Conservation (phyloP, 2,797 vertebrate species). For the Catostomus latipinnis region DNA sequence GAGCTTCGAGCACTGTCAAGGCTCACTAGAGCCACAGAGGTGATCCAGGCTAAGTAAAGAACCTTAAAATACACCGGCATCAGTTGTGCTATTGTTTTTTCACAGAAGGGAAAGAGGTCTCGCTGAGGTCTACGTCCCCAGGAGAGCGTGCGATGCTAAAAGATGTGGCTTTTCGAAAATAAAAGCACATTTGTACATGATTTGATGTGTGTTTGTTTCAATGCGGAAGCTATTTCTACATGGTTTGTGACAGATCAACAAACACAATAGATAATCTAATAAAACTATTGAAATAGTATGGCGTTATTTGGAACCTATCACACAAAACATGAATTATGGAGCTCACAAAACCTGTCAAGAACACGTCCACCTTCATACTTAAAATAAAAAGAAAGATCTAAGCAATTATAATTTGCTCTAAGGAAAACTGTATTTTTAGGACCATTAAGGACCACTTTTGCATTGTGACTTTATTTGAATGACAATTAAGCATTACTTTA, state of each 20-base stretch:
- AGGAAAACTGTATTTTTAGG: too few species aligned
- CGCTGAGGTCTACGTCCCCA: conserved; percentile 47
- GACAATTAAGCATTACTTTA: too few species aligned
- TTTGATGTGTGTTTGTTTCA: conserved; percentile 55
- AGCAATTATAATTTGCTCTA: too few species aligned
- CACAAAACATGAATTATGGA: not conserved
- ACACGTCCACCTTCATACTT: not conserved
- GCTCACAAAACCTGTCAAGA: not conserved
- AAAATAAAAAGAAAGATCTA: too few species aligned
- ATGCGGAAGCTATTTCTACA: not conserved
- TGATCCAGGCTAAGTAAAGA: conserved; percentile 67
- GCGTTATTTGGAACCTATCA: conserved; percentile 6
- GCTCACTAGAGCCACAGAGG: conserved; percentile 62
- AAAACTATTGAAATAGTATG: not conserved
- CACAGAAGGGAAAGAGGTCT: conserved; percentile 52
- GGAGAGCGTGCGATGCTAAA: conserved; percentile 33
- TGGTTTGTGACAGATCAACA: conserved; percentile 13
- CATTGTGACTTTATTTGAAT: too few species aligned
- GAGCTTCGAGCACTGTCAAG: conserved; percentile 65
- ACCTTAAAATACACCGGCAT: conserved; percentile 63
- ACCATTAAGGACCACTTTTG: too few species aligned
- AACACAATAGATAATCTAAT: not conserved
- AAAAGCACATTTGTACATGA: conserved; percentile 42
- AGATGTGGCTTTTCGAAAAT: conserved; percentile 51
- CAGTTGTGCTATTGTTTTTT: conserved; percentile 58